Evolutionary conservation across 2,797 vertebrate genomes (phyloP).

Genomic region (Peromyscus eremicus): DNA sequence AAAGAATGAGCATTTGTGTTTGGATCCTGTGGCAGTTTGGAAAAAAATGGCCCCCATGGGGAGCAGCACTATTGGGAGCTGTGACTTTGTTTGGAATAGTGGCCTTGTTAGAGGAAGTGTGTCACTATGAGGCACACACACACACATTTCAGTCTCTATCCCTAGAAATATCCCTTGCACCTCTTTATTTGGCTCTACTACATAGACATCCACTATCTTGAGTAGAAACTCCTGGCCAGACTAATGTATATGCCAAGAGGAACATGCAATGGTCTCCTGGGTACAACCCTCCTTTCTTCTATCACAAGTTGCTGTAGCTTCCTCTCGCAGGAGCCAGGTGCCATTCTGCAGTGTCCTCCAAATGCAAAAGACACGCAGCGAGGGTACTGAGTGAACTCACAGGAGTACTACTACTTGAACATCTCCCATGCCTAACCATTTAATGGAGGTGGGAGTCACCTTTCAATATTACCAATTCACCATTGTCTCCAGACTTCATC

Average conservation of each 20-base stretch:
- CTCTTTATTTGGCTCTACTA: neutral
- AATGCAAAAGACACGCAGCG: rapidly evolving
- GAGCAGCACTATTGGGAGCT: neutral
- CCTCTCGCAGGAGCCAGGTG: neutral
- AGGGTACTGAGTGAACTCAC: neutral
- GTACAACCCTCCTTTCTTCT: neutral
- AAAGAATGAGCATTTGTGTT: neutral
- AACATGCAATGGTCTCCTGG: too few relatives aligned
- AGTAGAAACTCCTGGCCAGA: neutral
- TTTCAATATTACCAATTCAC: neutral
- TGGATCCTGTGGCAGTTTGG: neutral
- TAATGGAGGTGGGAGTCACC: neutral
- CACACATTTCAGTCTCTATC: neutral
- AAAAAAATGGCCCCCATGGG: neutral
- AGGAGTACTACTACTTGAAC: neutral
- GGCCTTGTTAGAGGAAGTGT: neutral
- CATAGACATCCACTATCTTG: neutral
- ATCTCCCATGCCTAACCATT: neutral
- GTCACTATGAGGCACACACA: neutral
- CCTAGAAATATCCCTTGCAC: neutral
- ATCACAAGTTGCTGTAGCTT: neutral
- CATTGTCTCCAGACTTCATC: neutral
- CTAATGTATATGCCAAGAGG: neutral
- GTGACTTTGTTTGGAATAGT: neutral
- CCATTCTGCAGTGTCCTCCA: neutral